A percentile compares a stretch with the other conserved stretches of the same genome.
Conservation (phyloP, 2,888 invertebrate species). For the Drosophila ezoana region DNA sequence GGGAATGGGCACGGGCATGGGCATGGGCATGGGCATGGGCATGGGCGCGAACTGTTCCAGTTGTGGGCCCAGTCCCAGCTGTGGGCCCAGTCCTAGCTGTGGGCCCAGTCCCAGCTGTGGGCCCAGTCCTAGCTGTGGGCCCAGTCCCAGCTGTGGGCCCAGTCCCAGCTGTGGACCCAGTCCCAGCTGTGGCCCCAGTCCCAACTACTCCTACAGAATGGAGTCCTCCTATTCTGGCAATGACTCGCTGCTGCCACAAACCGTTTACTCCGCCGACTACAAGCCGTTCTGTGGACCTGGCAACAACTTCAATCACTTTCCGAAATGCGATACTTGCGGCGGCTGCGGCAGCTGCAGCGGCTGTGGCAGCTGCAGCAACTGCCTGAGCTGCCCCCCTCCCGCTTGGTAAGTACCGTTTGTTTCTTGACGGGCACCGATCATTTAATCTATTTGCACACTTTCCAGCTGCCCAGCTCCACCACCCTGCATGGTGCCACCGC, state of each 20-base stretch:
- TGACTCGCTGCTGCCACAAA: constrained; percentile 36
- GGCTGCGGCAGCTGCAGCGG: not conserved
- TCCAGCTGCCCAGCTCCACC: not conserved
- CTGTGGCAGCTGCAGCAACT: not conserved
- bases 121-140: not conserved
- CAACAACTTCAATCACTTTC: constrained; percentile 42
- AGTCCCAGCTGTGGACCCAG: not conserved
- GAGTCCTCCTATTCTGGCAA: not conserved
- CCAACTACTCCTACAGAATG: not conserved
- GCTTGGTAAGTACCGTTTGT: not conserved
- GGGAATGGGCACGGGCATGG: not conserved
- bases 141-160: too few species aligned
- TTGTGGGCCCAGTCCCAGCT: too few species aligned
- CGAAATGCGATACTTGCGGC: constrained; percentile 5
- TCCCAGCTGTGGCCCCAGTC: too few species aligned
- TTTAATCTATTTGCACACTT: too few species aligned
- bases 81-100: not conserved
- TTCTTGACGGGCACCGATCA: too few species aligned
- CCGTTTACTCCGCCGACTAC: constrained; percentile 54
- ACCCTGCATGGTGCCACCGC: constrained; percentile 2
- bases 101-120: not conserved
- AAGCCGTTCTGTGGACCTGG: constrained; percentile 17
- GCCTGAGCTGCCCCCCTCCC: not conserved
- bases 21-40: not conserved
- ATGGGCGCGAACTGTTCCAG: too few species aligned